Conservation (phyloP, 2,113 vertebrate species). For the Forbesichthys agassizii region DNA sequence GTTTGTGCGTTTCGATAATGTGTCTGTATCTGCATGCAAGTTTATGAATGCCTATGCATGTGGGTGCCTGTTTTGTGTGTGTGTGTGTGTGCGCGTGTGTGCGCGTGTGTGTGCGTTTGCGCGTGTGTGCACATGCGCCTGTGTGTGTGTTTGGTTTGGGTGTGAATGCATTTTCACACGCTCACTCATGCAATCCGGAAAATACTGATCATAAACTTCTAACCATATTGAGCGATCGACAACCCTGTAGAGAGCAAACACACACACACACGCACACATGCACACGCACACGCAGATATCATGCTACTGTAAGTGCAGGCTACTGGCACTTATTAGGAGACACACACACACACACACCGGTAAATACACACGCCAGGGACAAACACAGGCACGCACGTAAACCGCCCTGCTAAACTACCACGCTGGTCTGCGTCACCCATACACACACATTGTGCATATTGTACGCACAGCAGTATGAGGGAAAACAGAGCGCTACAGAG, state of each 20-base stretch:
- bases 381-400: not conserved
- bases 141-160: slow-evolving; percentile 62
- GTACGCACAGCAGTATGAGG: slow-evolving; percentile 22
- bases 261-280: slow-evolving; percentile 52
- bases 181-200: slow-evolving; percentile 78
- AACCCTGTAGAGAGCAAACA: slow-evolving; percentile 64
- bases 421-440: slow-evolving; percentile 27
- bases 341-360: slow-evolving; percentile 42
- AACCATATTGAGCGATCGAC: slow-evolving; percentile 70
- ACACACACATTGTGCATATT: not conserved
- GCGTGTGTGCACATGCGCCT: slow-evolving; percentile 15
- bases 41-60: too few species aligned
- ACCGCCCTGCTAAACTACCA: slow-evolving; percentile 16
- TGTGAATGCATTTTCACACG: slow-evolving; percentile 79
- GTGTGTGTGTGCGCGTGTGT: slow-evolving; percentile 32
- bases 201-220: slow-evolving; percentile 81
- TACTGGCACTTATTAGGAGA: slow-evolving; percentile 18
- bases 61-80: slow-evolving; percentile 15
- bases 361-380: slow-evolving; percentile 4
- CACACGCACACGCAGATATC: slow-evolving; percentile 22
- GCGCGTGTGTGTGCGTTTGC: slow-evolving; percentile 6
- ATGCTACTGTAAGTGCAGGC: slow-evolving; percentile 44
- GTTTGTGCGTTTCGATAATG: slow-evolving; percentile 18
- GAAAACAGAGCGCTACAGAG: slow-evolving; percentile 55
- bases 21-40: slow-evolving; percentile 39